Conservation (phyloP, 2,113 vertebrate genomes). For the Ctenomys sociabilis region DNA sequence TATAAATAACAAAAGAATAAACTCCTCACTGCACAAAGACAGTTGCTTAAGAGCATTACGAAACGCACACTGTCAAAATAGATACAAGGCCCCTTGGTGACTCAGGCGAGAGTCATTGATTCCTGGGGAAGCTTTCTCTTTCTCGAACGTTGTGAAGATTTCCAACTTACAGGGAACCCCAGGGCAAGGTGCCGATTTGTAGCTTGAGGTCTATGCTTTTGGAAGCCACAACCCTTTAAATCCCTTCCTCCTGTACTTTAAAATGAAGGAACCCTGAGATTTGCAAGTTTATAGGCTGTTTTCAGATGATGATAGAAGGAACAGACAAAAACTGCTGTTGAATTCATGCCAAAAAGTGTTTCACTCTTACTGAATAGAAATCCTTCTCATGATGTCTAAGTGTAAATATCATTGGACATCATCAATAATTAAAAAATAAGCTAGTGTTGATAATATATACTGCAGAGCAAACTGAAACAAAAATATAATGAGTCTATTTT, state of each 20-base stretch:
- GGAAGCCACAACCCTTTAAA: not conserved
- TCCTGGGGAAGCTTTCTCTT: not conserved
- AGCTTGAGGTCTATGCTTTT: not conserved
- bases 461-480: not conserved
- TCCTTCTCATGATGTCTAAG: not conserved
- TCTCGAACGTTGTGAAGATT: not conserved
- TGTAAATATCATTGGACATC: not conserved
- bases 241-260: accelerated
- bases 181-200: not conserved
- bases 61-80: not conserved
- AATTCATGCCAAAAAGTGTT: not conserved
- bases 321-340: not conserved
- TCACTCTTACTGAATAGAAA: not conserved
- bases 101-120: not conserved
- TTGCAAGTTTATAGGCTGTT: not conserved
- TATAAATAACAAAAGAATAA: not conserved
- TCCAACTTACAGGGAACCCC: not conserved
- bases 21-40: not conserved
- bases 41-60: not conserved
- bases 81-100: accelerated
- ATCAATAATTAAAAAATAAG: not conserved
- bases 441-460: too few species aligned
- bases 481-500: not conserved
- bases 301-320: not conserved
- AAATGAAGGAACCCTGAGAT: too few species aligned